These are phyloP conservation scores for Dermolepida albohirtum DNA, from an alignment of 2,888 invertebrate genomes.

Conservation along the genomic window DNA sequence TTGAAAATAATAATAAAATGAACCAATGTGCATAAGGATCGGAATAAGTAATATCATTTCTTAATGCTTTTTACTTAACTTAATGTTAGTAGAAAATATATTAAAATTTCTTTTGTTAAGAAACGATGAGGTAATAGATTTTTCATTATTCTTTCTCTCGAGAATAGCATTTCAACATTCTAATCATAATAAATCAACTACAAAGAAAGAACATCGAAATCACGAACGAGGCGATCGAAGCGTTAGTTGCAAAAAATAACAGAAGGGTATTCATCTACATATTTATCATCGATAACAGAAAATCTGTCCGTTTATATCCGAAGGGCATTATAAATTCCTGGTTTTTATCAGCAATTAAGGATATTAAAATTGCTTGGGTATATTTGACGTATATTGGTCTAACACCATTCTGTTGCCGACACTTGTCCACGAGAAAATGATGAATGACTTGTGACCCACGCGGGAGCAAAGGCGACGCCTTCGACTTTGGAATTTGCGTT, in stretches of 20 bases:
- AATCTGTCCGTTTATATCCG: not conserved
- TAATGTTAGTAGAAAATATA: no score
- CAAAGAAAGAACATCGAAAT: not conserved
- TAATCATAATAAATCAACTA: slow-evolving; percentile 10
- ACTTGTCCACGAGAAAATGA: slow-evolving; percentile 2
- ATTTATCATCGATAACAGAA: not conserved
- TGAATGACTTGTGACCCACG: slow-evolving; percentile 11
- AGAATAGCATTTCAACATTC: slow-evolving; percentile 1
- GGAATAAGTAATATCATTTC: no score
- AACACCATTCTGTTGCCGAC: no score
- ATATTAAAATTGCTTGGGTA: slow-evolving; percentile 7
- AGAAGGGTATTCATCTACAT: not conserved
- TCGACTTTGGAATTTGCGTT: no score
- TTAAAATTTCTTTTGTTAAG: no score
- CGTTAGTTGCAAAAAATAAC: not conserved
- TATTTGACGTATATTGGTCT: no score
- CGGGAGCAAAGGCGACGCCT: no score
- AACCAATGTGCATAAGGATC: no score
- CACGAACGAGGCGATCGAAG: not conserved
- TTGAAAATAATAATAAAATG: no score
- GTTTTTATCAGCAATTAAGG: slow-evolving; percentile 12
- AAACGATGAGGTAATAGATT: not conserved
- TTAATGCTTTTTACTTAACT: no score
- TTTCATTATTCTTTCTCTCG: not conserved
- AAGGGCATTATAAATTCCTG: not conserved